Conservation (phyloP, 2,888 invertebrate genomes). For the Pyralis farinalis region DNA sequence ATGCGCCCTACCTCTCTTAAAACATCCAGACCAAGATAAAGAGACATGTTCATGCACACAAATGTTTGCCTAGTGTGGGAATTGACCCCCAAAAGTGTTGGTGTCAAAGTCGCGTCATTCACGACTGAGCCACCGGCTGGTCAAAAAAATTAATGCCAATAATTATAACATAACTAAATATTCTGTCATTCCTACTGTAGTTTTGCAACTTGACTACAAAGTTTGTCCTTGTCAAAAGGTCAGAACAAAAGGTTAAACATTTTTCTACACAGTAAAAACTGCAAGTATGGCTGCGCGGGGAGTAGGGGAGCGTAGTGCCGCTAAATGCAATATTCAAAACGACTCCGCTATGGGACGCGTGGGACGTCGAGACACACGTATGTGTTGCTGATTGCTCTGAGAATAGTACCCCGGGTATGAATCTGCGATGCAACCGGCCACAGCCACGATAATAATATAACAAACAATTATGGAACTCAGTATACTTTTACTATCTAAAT, state of each 20-base stretch:
- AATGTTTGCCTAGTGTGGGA: too few relatives aligned
- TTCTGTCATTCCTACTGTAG: too few relatives aligned
- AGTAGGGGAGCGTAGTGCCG: constrained; percentile 26
- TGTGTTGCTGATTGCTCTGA: constrained; percentile 65
- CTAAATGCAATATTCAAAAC: constrained; percentile 74
- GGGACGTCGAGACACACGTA: constrained; percentile 56
- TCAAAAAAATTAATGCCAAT: too few relatives aligned
- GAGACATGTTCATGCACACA: too few relatives aligned
- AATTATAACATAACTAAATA: too few relatives aligned
- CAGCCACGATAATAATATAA: constrained; percentile 34
- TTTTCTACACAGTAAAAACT: constrained; percentile 25
- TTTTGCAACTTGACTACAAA: too few relatives aligned
- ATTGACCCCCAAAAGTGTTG: too few relatives aligned
- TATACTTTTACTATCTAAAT: neutral
- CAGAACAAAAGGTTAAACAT: constrained; percentile 23
- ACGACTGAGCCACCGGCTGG: too few relatives aligned
- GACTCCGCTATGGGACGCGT: constrained; percentile 51
- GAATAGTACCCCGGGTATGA: constrained; percentile 53
- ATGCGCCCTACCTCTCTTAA: too few relatives aligned
- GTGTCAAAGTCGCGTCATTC: too few relatives aligned
- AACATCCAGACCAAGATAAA: too few relatives aligned
- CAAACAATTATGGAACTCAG: neutral
- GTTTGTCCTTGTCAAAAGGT: constrained; percentile 11
- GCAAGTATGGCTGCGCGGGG: constrained; percentile 7
- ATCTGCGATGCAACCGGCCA: constrained; percentile 43